Evolutionary conservation across 2,113 vertebrate species (phyloP), one percentile per base, ranked within the genome.

Genomic region (Etheostoma cragini): DNA sequence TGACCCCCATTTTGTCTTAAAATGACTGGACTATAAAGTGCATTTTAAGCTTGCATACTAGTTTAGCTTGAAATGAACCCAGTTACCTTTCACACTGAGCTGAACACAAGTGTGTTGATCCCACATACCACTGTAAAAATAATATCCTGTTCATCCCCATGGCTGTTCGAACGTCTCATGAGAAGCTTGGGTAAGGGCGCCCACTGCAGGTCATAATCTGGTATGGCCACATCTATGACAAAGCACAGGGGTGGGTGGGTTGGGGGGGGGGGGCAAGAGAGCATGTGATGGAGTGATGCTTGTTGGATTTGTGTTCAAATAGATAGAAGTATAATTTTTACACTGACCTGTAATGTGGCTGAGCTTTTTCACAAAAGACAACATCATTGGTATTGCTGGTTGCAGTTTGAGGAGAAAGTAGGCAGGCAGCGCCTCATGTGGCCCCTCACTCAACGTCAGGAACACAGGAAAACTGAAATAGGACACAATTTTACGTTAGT

Each of bases 321-420:
- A 42, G 38, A 35, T 5, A 68, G n/a, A 67, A 10, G 8, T 19
- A 11, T 21, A 50, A 22, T 52, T 3, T 75, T 19, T 19, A 56
- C 11, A 7, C 56, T 17, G 72, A 95, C 96, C 96, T 93, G 95
- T 97, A 47, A 96, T 93, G 17, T 83, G 87, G 60, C 93, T 81
- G 77, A 97, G 90, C 46, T 89, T 89, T 58, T 95, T 81, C 22
- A 97, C 89, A 76, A 89, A 94, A 46, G 82, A 89, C 21, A 3
- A 77, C 68, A 88, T 87, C 75, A 96, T 45, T 0, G 95, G 94
- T 24, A 96, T 57, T 13, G 95, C 90, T 1, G 94, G 92, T 33
- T 94, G 87, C 80, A 97, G 94, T 49, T 80, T 95, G 67, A 97
- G 85, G 79, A 95, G 87, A 85, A 97, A 97, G 76, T 82, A 91